Percentiles rank a stretch among this genome's conserved stretches.
phyloP scores from a whole-genome alignment of 2,888 invertebrate species.

The Scaptodrosophila latifasciaeformis region DNA sequence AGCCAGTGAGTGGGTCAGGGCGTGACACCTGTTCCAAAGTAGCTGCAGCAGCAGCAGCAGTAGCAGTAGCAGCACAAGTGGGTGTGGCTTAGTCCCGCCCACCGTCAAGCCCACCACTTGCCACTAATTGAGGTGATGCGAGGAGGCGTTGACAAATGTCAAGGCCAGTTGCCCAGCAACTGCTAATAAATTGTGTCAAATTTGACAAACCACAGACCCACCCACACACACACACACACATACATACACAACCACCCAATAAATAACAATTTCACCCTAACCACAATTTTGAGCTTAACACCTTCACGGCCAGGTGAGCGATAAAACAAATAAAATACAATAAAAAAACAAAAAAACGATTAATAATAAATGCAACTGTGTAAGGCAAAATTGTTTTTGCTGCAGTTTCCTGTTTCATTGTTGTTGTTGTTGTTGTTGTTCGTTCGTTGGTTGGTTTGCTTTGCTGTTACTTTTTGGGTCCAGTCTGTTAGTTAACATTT shows the following conservation, averaged over 20 bases:
- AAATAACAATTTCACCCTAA: neutral
- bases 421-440: constrained; percentile 1
- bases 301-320: neutral
- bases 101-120: constrained; percentile 24
- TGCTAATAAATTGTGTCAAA: constrained; percentile 17
- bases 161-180: constrained; percentile 30
- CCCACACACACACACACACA: constrained; percentile 4
- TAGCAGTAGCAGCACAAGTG: constrained; percentile 38
- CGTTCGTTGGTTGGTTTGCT: too few relatives aligned
- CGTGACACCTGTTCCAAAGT: constrained; percentile 18
- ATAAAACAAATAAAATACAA: neutral
- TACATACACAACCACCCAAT: constrained; percentile 7
- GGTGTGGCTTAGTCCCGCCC: constrained; percentile 49
- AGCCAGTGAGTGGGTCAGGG: constrained; percentile 1
- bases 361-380: constrained; percentile 1
- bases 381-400: neutral
- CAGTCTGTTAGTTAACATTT: constrained; percentile 48
- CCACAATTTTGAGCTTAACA: too few relatives aligned
- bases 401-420: neutral
- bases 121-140: constrained; percentile 51
- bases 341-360: neutral
- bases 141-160: constrained; percentile 38
- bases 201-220: constrained; percentile 2
- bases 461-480: constrained; percentile 1
- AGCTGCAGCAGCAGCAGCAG: constrained; percentile 32